Percentiles rank a stretch among this genome's conserved stretches.
These are phyloP conservation scores for Lemur catta DNA, from an alignment of 2,797 vertebrate species.

Conservation along the genomic window DNA sequence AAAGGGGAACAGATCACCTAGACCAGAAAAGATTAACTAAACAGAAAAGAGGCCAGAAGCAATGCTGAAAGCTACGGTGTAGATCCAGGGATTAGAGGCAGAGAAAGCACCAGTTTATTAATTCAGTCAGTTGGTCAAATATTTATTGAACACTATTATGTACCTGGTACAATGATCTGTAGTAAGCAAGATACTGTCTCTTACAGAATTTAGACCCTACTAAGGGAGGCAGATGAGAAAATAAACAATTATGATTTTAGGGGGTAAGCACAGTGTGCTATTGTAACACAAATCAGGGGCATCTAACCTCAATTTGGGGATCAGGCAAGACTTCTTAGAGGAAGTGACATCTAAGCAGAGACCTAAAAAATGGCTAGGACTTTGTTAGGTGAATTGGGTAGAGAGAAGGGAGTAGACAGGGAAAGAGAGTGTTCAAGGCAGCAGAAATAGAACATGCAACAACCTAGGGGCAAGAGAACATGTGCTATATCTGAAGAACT, in stretches of 20 bases:
- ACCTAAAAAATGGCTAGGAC: neutral
- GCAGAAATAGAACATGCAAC: neutral
- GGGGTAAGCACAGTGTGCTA: neutral
- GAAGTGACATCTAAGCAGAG: neutral
- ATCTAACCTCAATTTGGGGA: neutral
- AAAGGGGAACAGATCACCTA: neutral
- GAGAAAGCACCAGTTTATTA: neutral
- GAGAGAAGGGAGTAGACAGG: neutral
- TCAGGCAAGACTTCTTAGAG: neutral
- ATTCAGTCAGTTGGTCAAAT: neutral
- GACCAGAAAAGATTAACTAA: slow-evolving; percentile 18
- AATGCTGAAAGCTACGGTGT: neutral
- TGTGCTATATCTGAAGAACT: neutral
- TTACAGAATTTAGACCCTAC: neutral
- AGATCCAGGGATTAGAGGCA: neutral
- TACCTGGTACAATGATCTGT: neutral
- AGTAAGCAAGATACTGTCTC: neutral
- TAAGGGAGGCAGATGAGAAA: neutral
- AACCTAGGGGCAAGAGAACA: slow-evolving; percentile 7
- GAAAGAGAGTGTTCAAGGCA: neutral
- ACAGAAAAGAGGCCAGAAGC: slow-evolving; percentile 25
- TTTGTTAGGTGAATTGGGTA: neutral
- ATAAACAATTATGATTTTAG: neutral
- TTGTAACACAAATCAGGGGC: neutral
- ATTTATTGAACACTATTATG: neutral